A percentile compares a stretch with the other conserved stretches of the same genome.
Conservation (phyloP, 2,113 vertebrate species). For the Opisthocomus hoazin region DNA sequence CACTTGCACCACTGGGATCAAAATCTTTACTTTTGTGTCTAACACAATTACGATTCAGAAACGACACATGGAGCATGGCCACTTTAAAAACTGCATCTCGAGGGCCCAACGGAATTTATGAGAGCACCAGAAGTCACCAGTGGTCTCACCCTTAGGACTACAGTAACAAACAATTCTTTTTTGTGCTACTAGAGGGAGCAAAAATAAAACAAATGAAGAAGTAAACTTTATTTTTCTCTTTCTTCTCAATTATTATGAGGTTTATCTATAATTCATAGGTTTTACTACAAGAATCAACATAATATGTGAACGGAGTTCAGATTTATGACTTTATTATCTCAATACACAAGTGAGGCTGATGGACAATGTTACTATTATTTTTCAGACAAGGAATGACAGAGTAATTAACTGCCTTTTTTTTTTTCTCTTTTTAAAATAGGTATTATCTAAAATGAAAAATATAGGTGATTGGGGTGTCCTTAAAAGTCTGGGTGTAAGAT, state of each 20-base stretch:
- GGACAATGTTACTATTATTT: neutral
- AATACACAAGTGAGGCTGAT: neutral
- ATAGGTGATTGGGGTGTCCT: neutral
- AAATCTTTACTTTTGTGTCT: neutral
- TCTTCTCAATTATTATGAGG: neutral
- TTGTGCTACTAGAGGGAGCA: neutral
- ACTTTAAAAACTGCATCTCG: neutral
- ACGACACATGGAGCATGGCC: neutral
- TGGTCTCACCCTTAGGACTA: neutral
- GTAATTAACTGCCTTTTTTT: neutral
- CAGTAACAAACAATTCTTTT: conserved; percentile 7
- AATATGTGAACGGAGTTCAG: conserved; percentile 3
- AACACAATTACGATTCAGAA: neutral
- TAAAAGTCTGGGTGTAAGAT: neutral
- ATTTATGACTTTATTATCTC: conserved; percentile 20
- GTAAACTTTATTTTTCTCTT: neutral
- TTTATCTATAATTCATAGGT: conserved; percentile 31
- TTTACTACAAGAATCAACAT: conserved; percentile 1
- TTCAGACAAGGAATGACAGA: neutral
- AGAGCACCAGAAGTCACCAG: neutral
- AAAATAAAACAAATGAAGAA: conserved; percentile 4
- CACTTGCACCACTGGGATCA: neutral
- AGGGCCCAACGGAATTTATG: neutral
- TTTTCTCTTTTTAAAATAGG: neutral
- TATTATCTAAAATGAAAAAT: neutral